Evolutionary conservation across 2,888 invertebrate genomes (phyloP).

Genomic region (Nezara viridula): DNA sequence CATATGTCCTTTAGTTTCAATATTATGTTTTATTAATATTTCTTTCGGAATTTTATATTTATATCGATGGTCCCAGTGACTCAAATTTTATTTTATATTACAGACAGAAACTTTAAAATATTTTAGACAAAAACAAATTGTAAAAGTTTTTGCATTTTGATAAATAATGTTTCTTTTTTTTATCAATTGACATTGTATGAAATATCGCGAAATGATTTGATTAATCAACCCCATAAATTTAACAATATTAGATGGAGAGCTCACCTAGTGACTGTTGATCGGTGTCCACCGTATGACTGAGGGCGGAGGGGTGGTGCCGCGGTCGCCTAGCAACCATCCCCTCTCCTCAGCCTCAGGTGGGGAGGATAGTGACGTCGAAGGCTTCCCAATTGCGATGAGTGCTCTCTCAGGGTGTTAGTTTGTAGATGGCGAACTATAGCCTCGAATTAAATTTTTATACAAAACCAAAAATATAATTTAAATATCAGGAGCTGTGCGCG

Average conservation of each 20-base stretch:
- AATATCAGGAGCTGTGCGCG: no score
- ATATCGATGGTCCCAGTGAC: background rate
- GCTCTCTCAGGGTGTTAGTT: background rate
- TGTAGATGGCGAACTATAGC: background rate
- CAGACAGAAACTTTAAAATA: background rate
- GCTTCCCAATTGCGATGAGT: constrained; percentile 19
- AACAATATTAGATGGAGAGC: background rate
- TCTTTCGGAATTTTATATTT: background rate
- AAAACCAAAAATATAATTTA: no score
- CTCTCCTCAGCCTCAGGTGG: constrained; percentile 34
- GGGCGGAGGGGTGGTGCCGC: constrained; percentile 50
- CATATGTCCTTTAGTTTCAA: background rate
- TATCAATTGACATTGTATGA: background rate
- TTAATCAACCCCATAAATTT: background rate
- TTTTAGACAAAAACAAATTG: background rate
- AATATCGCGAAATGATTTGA: background rate
- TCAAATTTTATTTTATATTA: background rate
- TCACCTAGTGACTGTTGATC: constrained; percentile 56
- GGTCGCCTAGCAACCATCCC: constrained; percentile 53
- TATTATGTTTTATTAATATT: background rate
- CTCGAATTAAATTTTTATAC: background rate
- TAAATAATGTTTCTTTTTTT: background rate
- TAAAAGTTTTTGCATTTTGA: background rate
- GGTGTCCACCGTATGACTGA: constrained; percentile 57
- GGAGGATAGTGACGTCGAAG: background rate